These are phyloP conservation scores for Diarsia dahlii DNA, from an alignment of 2,888 invertebrate species.

Conservation along the genomic window DNA sequence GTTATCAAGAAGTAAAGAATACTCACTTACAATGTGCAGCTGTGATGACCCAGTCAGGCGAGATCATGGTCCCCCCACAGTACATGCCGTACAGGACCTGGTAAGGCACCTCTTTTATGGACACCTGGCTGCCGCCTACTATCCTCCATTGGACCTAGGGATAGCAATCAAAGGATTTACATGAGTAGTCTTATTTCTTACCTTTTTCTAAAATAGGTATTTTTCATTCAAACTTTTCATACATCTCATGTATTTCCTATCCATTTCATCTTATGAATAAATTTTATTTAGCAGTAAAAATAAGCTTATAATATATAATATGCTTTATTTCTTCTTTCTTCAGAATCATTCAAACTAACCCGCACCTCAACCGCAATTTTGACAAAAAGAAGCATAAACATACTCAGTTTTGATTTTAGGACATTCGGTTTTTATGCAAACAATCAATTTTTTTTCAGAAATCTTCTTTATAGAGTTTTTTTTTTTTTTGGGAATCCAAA, in stretches of 20 bases:
- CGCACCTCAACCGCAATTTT: background rate
- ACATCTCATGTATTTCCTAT: too few relatives aligned
- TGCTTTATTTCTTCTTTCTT: too few relatives aligned
- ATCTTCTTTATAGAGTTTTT: too few relatives aligned
- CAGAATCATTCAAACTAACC: too few relatives aligned
- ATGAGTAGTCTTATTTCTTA: background rate
- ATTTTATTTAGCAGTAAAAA: background rate
- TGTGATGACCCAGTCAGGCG: slow-evolving; percentile 85
- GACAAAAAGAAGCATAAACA: background rate
- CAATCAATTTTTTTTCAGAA: background rate
- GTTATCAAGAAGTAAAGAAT: background rate
- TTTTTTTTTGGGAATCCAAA: too few relatives aligned
- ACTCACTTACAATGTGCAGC: slow-evolving; percentile 87
- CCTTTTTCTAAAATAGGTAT: too few relatives aligned
- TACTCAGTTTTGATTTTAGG: background rate
- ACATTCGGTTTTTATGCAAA: background rate
- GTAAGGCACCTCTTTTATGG: slow-evolving; percentile 80
- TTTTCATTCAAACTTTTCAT: background rate
- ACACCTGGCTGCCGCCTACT: slow-evolving; percentile 79
- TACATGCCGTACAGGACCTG: slow-evolving; percentile 83
- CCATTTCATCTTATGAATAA: background rate
- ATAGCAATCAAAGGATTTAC: background rate
- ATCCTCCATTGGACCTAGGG: slow-evolving; percentile 80
- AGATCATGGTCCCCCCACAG: slow-evolving; percentile 83
- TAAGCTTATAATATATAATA: too few relatives aligned